Percentiles rank a stretch among this genome's conserved stretches.
These are phyloP conservation scores for Macropis europaea DNA, from an alignment of 2,888 invertebrate genomes.

Conservation along the genomic window DNA sequence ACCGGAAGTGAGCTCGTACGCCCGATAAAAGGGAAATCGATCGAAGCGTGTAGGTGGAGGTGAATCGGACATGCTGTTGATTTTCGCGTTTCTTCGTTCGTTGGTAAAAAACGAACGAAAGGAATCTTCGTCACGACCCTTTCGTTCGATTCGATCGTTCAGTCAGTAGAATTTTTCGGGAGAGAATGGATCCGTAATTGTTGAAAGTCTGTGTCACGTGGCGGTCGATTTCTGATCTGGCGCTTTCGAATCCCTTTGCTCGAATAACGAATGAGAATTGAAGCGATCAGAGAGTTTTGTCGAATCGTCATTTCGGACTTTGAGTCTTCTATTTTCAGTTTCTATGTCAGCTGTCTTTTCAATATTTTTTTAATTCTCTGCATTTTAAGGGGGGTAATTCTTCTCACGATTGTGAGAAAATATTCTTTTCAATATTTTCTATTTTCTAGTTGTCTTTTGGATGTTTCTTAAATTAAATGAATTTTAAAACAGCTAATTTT, in stretches of 20 bases:
- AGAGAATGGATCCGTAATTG: conserved; percentile 36
- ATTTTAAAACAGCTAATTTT: no score
- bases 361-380: no score
- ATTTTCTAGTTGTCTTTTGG: no score
- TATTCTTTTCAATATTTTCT: no score
- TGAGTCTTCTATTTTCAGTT: no score
- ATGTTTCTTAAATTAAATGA: no score
- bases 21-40: conserved; percentile 18
- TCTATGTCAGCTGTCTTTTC: no score
- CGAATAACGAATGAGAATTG: no score
- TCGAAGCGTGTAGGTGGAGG: conserved; percentile 23
- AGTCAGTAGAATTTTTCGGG: not conserved
- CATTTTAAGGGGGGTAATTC: no score
- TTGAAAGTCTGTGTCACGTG: conserved; percentile 2
- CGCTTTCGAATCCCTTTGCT: not conserved
- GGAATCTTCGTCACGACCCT: conserved; percentile 11
- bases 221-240: not conserved
- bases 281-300: no score
- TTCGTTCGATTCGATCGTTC: conserved; percentile 32
- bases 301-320: no score
- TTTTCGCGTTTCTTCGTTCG: conserved; percentile 32
- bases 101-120: not conserved
- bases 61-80: conserved; percentile 40
- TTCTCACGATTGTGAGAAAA: no score
- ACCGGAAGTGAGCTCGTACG: conserved; percentile 1